Base-by-base conservation (phyloP, 2,113 vertebrate species). In the Loxodonta africana region DNA sequence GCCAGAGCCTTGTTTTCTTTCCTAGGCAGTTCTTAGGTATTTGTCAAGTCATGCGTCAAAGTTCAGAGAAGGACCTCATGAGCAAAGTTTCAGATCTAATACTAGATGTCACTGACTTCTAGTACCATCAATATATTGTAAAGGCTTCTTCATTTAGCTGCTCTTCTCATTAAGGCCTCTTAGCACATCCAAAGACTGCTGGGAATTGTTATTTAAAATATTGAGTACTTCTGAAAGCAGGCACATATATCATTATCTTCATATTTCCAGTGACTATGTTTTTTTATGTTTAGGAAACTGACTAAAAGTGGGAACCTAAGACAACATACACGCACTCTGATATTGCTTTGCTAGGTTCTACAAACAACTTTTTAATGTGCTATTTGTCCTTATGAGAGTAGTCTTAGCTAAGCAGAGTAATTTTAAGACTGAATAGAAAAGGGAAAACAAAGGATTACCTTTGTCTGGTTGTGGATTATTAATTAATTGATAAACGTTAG, bases 51-150 rank as follows among this genome's bases (percentile, higher is more conserved):
- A 81, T 78, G 30, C 63, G 91, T 74, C 83, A 84, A 91, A 93
- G 76, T 77, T 95, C 93, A 91, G 91, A 9, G 20, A 78, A 96
- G 44, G 91, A 85, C 63, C 33, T 57, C 77, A 57, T 18, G 77
- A 95, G 82, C 21, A 4, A 92, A 57, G 90, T 92, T 92, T 97
- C 94, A n/a, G 89, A 57, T 98, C 98, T 95, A 96, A 90, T 30
- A 26, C 73, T 51, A 77, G 63, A 60, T 81, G 71, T 78, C 77
- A 77, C 60, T 28, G 83, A 60, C 76, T 87, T 83, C 67, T 33
- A 57, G 53, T 57, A 82, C 44, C 48, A 82, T 69, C 83, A 78
- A 41, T 77, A 73, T 77, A n/a, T 53, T 73, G 37, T 37, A 82
- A 73, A 33, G 77, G 21, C 60, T 83, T 83, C 33, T 89, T 76